Evolutionary conservation across 2,113 vertebrate genomes (phyloP).

Genomic region (Tupaia tana): DNA sequence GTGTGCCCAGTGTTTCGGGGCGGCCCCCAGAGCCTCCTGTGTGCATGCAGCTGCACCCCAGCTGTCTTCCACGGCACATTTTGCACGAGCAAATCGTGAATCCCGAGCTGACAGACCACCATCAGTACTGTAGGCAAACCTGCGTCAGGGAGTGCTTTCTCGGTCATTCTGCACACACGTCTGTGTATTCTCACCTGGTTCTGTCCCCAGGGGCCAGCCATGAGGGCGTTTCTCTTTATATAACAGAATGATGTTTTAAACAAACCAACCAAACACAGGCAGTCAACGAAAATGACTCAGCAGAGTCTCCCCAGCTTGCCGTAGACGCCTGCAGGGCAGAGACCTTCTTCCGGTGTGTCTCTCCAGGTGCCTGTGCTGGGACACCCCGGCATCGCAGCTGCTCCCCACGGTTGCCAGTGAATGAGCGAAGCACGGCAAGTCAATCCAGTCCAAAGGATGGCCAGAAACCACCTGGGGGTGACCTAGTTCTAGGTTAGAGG

Average conservation of each 20-base stretch:
- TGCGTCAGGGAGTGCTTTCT: neutral
- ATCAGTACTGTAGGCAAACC: neutral
- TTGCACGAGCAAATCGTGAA: neutral
- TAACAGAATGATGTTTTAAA: neutral
- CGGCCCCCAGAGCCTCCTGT: too few species aligned
- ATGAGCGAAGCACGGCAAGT: neutral
- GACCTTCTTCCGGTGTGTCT: neutral
- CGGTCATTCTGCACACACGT: neutral
- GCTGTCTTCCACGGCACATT: neutral
- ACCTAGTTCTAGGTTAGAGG: neutral
- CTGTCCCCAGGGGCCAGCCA: neutral
- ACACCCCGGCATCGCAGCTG: too few species aligned
- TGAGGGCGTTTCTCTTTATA: neutral
- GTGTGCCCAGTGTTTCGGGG: too few species aligned
- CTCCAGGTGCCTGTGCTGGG: neutral
- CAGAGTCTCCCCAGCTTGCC: neutral
- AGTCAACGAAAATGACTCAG: neutral
- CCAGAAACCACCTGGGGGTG: neutral
- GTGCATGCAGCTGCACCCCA: too few species aligned
- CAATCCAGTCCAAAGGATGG: neutral
- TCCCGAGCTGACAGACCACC: neutral
- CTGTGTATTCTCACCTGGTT: neutral
- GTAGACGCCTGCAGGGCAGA: neutral
- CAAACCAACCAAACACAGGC: neutral
- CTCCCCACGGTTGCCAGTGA: too few species aligned